Evolutionary conservation across 1,140 invertebrate species (phyloP), one percentile per base, ranked within the genome.

Genomic region (Drosophila ambigua): DNA sequence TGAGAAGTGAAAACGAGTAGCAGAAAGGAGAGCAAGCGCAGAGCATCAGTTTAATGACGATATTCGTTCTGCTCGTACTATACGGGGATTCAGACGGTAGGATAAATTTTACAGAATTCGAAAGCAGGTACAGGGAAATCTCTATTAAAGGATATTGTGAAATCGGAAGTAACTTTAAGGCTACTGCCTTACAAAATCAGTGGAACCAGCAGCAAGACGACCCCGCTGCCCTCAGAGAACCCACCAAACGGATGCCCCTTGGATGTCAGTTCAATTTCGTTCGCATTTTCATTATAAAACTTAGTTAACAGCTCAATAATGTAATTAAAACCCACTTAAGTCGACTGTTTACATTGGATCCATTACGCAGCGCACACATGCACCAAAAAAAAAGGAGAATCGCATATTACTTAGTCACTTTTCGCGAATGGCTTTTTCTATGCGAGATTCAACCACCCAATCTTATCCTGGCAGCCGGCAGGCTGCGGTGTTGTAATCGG

Each of bases 401-500:
- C 8, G 26, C 16, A 41, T 65, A 74, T 65, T 74, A 74, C 60
- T 64, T 74, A 52, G 61, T 53, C 68, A 51, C 35, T 52, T 48
- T 41, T 50, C 41, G 46, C 4, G 23, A 24, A 23, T 7, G 20
- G 50, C 52, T 39, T 53, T 61, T 39, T 44, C 24, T 44, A 53
- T 35, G 13, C 44, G 67, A 35, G 26, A 16, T 45, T 44, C 64
- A 77, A 71, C 73, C 73, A 68, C 73, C 60, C 49, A 59, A 71
- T 74, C 57, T 24, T 58, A 3, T 39, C 11, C 11, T 5, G 35
- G 35, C 46, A 45, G 64, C 66, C 45, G 57, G 45, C 66, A 65
- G 75, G 23, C 58, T 87, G 78, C 60, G 82, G 82, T 85, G 82
- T 87, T 82, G 82, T 85, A 85, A 85, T 85, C 82, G 82, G 82